Percentiles rank a stretch among this genome's conserved stretches.
Evolutionary conservation across 2,797 vertebrate genomes (phyloP).

Genomic region (Apodemus agrarius): DNA sequence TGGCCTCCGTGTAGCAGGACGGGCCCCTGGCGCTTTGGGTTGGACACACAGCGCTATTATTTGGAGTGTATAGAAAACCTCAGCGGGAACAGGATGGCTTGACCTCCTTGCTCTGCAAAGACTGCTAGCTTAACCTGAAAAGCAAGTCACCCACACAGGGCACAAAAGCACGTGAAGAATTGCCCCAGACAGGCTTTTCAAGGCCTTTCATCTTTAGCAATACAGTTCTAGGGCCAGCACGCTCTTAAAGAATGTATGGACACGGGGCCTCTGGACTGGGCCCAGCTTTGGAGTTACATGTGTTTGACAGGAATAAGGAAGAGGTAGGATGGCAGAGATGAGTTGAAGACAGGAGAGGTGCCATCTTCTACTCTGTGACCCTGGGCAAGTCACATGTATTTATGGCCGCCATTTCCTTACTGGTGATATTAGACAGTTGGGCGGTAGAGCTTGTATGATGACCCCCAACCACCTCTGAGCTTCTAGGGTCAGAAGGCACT

Average conservation of each 20-base stretch:
- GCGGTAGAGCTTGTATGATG: not conserved
- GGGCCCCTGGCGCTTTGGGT: not conserved
- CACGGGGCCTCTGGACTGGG: not conserved
- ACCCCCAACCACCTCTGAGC: not conserved
- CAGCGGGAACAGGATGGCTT: not conserved
- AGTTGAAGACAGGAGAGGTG: not conserved
- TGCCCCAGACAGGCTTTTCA: not conserved
- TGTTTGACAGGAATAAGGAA: not conserved
- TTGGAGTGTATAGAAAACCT: not conserved
- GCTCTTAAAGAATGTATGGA: accelerated
- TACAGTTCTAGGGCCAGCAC: not conserved
- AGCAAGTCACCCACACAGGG: not conserved
- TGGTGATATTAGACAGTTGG: not conserved
- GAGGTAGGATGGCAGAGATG: accelerated
- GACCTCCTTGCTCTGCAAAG: not conserved
- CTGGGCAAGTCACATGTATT: not conserved
- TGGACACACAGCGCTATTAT: not conserved
- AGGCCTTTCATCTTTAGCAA: not conserved
- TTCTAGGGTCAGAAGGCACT: not conserved
- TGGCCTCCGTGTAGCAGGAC: not conserved
- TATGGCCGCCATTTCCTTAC: not conserved
- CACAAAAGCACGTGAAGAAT: not conserved
- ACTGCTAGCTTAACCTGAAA: constrained; percentile 28
- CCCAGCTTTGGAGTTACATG: not conserved
- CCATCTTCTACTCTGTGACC: not conserved